Evolutionary conservation across 2,888 invertebrate species (phyloP).

Genomic region (Herminia tarsipennalis): DNA sequence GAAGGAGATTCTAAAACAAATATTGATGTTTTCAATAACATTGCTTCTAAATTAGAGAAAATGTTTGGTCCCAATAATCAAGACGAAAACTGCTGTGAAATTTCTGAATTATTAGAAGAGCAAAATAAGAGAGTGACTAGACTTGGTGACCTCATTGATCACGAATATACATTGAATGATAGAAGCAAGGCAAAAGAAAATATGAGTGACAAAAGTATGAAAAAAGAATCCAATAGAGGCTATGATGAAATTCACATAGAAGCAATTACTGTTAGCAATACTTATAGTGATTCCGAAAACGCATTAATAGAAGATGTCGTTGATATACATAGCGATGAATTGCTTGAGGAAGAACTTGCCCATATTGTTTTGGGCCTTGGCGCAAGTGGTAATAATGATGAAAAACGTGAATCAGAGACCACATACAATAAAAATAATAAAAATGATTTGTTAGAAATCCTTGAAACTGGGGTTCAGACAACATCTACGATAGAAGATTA

Average conservation of each 20-base stretch:
- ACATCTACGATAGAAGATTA: neutral
- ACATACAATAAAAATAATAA: neutral
- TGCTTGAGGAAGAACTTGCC: slow-evolving; percentile 1
- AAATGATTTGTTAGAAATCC: slow-evolving; percentile 2
- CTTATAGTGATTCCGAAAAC: neutral
- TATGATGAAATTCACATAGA: neutral
- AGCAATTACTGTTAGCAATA: neutral
- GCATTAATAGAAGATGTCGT: neutral
- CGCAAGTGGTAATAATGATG: neutral
- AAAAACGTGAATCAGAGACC: neutral
- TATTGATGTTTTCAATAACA: neutral
- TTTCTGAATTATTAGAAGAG: neutral
- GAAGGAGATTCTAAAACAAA: neutral
- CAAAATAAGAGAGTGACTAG: neutral
- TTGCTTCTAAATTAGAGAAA: neutral
- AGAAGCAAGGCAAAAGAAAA: neutral
- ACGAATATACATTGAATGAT: neutral
- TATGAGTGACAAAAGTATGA: neutral
- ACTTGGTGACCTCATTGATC: too few species aligned
- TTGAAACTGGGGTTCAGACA: neutral
- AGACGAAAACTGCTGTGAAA: neutral
- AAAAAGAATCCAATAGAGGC: neutral
- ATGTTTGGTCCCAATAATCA: neutral
- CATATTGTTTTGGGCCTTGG: neutral
- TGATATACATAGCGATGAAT: neutral